Evolutionary conservation across 2,888 invertebrate genomes (phyloP).

Genomic region (Lacanobia oleracea): DNA sequence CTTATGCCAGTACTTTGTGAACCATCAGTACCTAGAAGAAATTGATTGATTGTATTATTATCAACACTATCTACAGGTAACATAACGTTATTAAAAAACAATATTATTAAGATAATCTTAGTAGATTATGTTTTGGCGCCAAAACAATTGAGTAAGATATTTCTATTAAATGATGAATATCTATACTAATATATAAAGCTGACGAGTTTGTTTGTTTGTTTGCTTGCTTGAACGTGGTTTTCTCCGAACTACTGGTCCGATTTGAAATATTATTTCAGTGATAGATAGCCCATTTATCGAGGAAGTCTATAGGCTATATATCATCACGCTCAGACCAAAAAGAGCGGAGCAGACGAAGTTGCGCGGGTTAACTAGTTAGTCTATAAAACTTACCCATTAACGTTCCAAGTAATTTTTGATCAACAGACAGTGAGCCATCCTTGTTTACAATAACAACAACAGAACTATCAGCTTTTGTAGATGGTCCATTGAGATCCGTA

Average conservation of each 20-base stretch:
- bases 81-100: neutral
- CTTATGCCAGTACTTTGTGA: constrained; percentile 91
- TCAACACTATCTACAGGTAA: neutral
- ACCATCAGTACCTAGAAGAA: constrained; percentile 83
- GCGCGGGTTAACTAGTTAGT: too few relatives aligned
- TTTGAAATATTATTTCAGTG: too few relatives aligned
- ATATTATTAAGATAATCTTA: neutral
- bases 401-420: constrained; percentile 94
- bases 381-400: constrained; percentile 92
- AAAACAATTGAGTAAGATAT: constrained; percentile 43
- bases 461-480: constrained; percentile 92
- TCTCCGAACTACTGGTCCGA: too few relatives aligned
- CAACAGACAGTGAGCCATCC: constrained; percentile 95
- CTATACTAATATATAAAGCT: too few relatives aligned
- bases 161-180: neutral
- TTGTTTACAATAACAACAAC: constrained; percentile 96
- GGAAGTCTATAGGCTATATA: too few relatives aligned
- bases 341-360: too few relatives aligned
- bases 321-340: too few relatives aligned
- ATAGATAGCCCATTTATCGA: too few relatives aligned
- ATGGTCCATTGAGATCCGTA: constrained; percentile 89
- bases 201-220: too few relatives aligned
- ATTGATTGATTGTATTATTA: neutral
- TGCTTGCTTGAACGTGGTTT: too few relatives aligned
- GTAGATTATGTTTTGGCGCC: constrained; percentile 64